These are phyloP conservation scores for Drosophila nasuta DNA, from an alignment of 1,140 invertebrate genomes.

Conservation along the genomic window DNA sequence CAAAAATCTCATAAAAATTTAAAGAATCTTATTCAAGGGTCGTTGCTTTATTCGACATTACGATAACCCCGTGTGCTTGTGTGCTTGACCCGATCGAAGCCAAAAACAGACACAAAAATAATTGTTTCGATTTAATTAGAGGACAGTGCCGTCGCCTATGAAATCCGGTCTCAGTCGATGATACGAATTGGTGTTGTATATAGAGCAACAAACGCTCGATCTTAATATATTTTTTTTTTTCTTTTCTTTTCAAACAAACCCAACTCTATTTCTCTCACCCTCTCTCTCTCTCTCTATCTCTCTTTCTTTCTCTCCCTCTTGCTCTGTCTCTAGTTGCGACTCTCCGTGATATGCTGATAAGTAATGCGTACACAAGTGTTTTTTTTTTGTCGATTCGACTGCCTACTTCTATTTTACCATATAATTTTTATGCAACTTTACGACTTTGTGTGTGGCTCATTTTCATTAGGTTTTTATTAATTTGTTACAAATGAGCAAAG, in stretches of 20 bases:
- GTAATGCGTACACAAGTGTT: constrained; percentile 21
- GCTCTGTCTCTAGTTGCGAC: too few relatives aligned
- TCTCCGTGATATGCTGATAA: constrained; percentile 18
- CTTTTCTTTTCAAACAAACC: too few relatives aligned
- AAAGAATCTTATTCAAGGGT: too few relatives aligned
- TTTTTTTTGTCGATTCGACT: neutral
- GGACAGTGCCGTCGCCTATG: constrained; percentile 29
- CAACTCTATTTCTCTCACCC: too few relatives aligned
- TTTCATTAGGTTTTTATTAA: constrained; percentile 50
- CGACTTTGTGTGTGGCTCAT: constrained; percentile 15
- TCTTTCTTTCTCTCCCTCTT: too few relatives aligned
- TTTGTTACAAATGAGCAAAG: constrained; percentile 47
- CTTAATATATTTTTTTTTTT: too few relatives aligned
- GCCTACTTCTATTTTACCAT: constrained; percentile 7
- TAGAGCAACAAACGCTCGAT: too few relatives aligned
- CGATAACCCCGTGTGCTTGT: constrained; percentile 27
- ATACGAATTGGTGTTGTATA: neutral
- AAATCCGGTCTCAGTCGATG: constrained; percentile 40
- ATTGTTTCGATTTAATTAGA: constrained; percentile 39
- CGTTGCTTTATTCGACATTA: too few relatives aligned
- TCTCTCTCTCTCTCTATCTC: too few relatives aligned
- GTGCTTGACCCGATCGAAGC: constrained; percentile 21
- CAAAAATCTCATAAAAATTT: neutral
- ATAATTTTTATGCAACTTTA: constrained; percentile 12
- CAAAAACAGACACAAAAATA: constrained; percentile 37